Evolutionary conservation across 2,113 vertebrate genomes (phyloP).

Genomic region (Toxotes jaculatrix): DNA sequence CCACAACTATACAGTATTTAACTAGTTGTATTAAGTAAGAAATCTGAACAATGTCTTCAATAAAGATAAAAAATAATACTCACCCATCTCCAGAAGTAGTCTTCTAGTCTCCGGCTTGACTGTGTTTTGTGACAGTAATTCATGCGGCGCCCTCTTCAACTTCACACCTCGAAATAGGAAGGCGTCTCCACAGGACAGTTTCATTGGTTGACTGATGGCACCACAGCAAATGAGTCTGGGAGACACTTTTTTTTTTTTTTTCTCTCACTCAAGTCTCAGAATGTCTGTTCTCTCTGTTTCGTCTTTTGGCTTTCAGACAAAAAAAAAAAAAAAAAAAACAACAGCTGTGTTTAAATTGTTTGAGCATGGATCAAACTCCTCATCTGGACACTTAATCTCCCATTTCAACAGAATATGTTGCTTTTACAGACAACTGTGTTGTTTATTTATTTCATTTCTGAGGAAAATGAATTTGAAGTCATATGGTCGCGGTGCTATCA

Average conservation of each 20-base stretch:
- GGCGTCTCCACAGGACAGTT: slow-evolving; percentile 61
- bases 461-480: not conserved
- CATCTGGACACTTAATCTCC: not conserved
- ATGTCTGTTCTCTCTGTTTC: slow-evolving; percentile 30
- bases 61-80: slow-evolving; percentile 38
- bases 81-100: slow-evolving; percentile 77
- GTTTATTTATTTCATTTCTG: not conserved
- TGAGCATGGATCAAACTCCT: not conserved
- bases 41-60: not conserved
- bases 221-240: slow-evolving; percentile 58
- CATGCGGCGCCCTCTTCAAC: slow-evolving; percentile 60
- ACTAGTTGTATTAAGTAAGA: not conserved
- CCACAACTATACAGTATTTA: not conserved
- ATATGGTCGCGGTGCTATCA: not conserved
- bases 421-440: not conserved
- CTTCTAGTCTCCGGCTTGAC: slow-evolving; percentile 45
- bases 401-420: not conserved
- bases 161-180: slow-evolving; percentile 73
- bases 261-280: not conserved
- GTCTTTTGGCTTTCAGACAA: slow-evolving; percentile 4
- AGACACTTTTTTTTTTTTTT: slow-evolving; percentile 51
- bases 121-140: slow-evolving; percentile 58
- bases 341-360: slow-evolving; percentile 15
- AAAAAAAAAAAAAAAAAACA: not conserved
- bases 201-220: slow-evolving; percentile 71